phyloP scores from a whole-genome alignment of 2,888 invertebrate genomes.

The Alloplasta piceator region DNA sequence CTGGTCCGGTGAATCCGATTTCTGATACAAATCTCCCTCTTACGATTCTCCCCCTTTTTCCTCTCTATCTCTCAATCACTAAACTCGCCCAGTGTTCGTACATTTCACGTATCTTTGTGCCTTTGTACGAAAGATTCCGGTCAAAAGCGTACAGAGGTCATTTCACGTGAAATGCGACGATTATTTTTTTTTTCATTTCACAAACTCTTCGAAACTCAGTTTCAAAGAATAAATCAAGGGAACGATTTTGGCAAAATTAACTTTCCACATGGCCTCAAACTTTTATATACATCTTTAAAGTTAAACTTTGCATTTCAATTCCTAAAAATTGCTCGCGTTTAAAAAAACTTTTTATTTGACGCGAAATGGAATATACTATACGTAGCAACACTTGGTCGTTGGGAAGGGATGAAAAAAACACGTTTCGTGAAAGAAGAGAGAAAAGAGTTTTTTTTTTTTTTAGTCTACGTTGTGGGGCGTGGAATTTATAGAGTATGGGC shows the following conservation, averaged over 20 bases:
- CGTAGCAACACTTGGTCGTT: too few relatives aligned
- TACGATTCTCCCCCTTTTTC: neutral
- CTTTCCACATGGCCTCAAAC: too few relatives aligned
- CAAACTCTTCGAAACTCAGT: too few relatives aligned
- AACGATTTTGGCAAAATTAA: too few relatives aligned
- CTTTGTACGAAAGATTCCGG: constrained; percentile 28
- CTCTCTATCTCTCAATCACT: neutral
- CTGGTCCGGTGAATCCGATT: constrained; percentile 43
- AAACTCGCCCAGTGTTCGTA: constrained; percentile 6
- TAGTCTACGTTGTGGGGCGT: neutral
- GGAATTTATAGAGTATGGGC: constrained; percentile 55
- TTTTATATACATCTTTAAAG: too few relatives aligned
- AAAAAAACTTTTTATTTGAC: too few relatives aligned
- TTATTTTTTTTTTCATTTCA: too few relatives aligned
- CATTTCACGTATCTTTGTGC: constrained; percentile 12
- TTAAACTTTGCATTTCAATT: too few relatives aligned
- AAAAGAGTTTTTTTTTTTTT: constrained; percentile 21
- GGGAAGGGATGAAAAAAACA: constrained; percentile 31
- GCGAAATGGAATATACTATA: too few relatives aligned
- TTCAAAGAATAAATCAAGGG: too few relatives aligned
- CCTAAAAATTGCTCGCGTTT: too few relatives aligned
- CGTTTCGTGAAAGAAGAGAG: neutral
- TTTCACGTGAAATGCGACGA: too few relatives aligned
- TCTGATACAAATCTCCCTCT: constrained; percentile 37
- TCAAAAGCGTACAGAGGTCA: constrained; percentile 14